These are phyloP conservation scores for Pygoscelis antarcticus DNA, from an alignment of 2,113 vertebrate genomes.

Conservation along the genomic window DNA sequence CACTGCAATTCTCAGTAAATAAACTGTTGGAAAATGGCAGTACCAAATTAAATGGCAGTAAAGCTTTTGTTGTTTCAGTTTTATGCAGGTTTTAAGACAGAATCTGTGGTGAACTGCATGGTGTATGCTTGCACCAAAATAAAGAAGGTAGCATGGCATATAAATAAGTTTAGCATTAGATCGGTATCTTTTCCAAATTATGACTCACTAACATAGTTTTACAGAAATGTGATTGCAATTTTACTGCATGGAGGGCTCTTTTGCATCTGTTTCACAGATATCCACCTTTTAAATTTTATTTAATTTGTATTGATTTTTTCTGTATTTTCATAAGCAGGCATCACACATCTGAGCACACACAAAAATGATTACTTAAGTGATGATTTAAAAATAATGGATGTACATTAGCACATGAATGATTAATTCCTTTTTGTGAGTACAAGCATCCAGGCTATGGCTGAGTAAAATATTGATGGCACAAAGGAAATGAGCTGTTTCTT, in stretches of 20 bases:
- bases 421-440: constrained; percentile 63
- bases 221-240: constrained; percentile 28
- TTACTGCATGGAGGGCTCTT: constrained; percentile 6
- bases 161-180: constrained; percentile 13
- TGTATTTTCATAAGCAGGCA: constrained; percentile 51
- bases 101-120: constrained; percentile 17
- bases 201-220: constrained; percentile 2
- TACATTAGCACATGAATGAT: constrained; percentile 67
- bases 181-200: constrained; percentile 11
- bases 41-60: constrained; percentile 28
- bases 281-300: constrained; percentile 65
- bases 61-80: constrained; percentile 36
- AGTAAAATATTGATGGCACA: constrained; percentile 72
- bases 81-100: constrained; percentile 24
- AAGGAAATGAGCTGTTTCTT: constrained; percentile 75
- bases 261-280: constrained; percentile 41
- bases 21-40: constrained; percentile 13
- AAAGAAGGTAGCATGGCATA: background rate
- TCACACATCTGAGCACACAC: constrained; percentile 47
- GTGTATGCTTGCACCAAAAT: background rate
- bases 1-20: background rate
- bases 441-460: constrained; percentile 57
- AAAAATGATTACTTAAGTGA: constrained; percentile 66
- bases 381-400: constrained; percentile 75
- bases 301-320: constrained; percentile 62